Percentiles rank a stretch among this genome's conserved stretches.
Conservation (phyloP, 2,797 vertebrate species). For the Crenuchus spilurus region DNA sequence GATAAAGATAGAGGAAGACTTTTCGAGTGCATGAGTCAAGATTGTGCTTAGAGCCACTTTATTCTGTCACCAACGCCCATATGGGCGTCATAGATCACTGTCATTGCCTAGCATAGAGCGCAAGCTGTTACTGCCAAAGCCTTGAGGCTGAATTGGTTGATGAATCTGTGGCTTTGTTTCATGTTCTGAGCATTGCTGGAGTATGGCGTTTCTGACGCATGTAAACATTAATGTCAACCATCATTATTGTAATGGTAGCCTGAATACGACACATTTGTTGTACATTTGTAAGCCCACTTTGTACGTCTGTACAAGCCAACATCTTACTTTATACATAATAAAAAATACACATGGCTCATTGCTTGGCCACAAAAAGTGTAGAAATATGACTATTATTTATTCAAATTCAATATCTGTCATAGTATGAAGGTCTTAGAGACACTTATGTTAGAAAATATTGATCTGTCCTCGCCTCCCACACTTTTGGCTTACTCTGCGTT, state of each 20-base stretch:
- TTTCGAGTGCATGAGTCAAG: constrained; percentile 48
- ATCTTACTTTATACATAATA: background rate
- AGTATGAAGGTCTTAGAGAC: background rate
- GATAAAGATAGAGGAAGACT: constrained; percentile 43
- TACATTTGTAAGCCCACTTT: too few species aligned
- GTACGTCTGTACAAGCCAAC: background rate
- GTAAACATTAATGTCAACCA: background rate
- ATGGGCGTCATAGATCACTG: constrained; percentile 42
- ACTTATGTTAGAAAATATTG: background rate
- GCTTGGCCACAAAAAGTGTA: background rate
- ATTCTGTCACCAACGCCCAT: constrained; percentile 38
- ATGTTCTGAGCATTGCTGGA: constrained; percentile 17
- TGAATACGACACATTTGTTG: too few species aligned
- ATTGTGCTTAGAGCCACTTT: constrained; percentile 39
- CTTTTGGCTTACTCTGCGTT: background rate
- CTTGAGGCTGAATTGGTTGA: constrained; percentile 23
- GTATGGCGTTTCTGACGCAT: constrained; percentile 12
- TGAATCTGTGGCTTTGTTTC: constrained; percentile 35
- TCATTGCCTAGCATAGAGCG: constrained; percentile 29
- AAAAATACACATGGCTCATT: background rate
- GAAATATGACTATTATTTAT: background rate
- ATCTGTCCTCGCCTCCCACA: background rate
- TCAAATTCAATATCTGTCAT: background rate
- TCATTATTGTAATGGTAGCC: background rate
- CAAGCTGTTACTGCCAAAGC: constrained; percentile 43